Evolutionary conservation across 2,797 vertebrate species (phyloP), one percentile per base, ranked within the genome.

Genomic region (Poliocrania exsul): DNA sequence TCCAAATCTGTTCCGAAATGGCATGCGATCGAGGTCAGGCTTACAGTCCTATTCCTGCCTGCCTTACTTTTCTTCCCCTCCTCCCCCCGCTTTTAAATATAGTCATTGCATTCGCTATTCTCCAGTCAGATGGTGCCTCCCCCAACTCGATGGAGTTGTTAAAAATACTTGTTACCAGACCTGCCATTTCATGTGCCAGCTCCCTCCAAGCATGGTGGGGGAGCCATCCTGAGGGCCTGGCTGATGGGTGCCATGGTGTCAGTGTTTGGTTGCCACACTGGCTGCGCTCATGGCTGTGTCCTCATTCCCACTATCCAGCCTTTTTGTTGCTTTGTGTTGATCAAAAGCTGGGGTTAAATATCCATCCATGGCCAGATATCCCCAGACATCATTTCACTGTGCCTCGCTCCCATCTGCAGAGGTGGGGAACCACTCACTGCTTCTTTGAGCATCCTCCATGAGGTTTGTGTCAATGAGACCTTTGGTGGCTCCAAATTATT

Each of bases 81-180:
- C 94, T 94, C 95, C 93, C 91, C 85, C 93, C 31, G 0, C 73
- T 91, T 96, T 96, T 96, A 96, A 95, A 95, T 96, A 95, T 96
- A 96, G 95, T 94, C 93, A 83, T 15, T 0, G 4, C 80, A 83
- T 93, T 96, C 44, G 66, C 86, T 96, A 24, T 91, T 62, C 93
- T 86, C 91, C 91, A 96, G 96, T 96, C 96, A 96, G 95, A 95
- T 96, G 96, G 95, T 96, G 95, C 96, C 96, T 96, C 96, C 96
- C 93, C 91, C 96, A 96, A 86, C 94, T 93, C n/a, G 25, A 71
- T 40, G 42, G 93, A 96, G 91, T 42, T 96, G 96, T 96, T 96
- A 96, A 95, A 96, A 96, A 96, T 96, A 96, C 93, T 94, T 74
- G 82, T 79, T 93, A 88, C 91, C 96, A 96, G 95, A 93, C 88